Evolutionary conservation across 2,888 invertebrate species (phyloP).

Genomic region (Pyrocoelia pectoralis): DNA sequence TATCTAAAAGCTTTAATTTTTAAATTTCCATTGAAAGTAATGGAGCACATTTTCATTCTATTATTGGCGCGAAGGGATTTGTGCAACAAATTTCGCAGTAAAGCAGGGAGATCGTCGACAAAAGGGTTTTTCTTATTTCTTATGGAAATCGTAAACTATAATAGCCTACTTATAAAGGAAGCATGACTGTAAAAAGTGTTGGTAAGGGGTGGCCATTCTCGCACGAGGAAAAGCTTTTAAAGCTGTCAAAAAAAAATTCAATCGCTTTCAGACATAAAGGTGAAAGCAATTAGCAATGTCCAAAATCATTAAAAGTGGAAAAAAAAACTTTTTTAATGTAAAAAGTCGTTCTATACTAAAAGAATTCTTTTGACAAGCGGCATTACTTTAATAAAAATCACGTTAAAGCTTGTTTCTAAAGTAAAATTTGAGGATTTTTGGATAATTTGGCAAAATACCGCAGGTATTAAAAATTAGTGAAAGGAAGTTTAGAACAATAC

Average conservation of each 20-base stretch:
- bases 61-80: constrained; percentile 11
- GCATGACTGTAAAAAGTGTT: not conserved
- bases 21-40: not conserved
- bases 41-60: no score
- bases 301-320: constrained; percentile 17
- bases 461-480: constrained; percentile 6
- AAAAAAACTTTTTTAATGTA: constrained; percentile 18
- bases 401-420: not conserved
- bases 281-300: constrained; percentile 25
- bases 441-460: not conserved
- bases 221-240: constrained; percentile 22
- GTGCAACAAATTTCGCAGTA: constrained; percentile 14
- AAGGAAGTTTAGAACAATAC: not conserved
- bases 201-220: constrained; percentile 13
- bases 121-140: constrained; percentile 19
- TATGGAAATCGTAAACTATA: constrained; percentile 29
- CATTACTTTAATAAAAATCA: constrained; percentile 1
- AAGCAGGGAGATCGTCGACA: constrained; percentile 7
- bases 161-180: constrained; percentile 21
- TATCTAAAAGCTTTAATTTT: not conserved
- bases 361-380: not conserved
- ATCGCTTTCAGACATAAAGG: constrained; percentile 19
- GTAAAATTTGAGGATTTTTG: not conserved
- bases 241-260: constrained; percentile 22
- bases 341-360: not conserved